A percentile compares a stretch with the other conserved stretches of the same genome.
Conservation (phyloP, 2,888 invertebrate genomes). For the Amphiduros pacificus region DNA sequence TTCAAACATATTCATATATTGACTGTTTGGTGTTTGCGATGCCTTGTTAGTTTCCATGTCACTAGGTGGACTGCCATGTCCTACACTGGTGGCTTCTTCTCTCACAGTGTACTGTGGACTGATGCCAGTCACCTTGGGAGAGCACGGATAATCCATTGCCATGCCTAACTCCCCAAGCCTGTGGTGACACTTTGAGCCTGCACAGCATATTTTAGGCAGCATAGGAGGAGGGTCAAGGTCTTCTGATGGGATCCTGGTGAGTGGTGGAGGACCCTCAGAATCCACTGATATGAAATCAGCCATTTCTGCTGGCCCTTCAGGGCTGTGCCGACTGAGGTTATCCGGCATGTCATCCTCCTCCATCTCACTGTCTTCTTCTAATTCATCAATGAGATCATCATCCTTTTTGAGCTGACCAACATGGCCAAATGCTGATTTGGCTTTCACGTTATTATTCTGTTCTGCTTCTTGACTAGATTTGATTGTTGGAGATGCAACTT, state of each 20-base stretch:
- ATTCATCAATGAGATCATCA: too few relatives aligned
- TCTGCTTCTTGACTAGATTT: too few relatives aligned
- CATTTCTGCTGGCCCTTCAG: not conserved
- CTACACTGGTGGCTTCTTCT: not conserved
- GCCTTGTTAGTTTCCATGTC: not conserved
- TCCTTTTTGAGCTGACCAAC: too few relatives aligned
- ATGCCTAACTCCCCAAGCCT: not conserved
- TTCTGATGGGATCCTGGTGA: not conserved
- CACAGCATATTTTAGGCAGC: not conserved
- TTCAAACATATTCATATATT: too few relatives aligned
- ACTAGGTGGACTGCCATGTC: not conserved
- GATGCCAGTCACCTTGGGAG: not conserved
- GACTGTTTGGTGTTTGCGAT: too few relatives aligned
- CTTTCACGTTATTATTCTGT: too few relatives aligned
- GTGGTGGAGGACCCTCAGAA: not conserved
- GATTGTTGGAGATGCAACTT: too few relatives aligned
- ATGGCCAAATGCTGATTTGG: too few relatives aligned
- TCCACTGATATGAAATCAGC: not conserved
- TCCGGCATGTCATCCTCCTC: not conserved
- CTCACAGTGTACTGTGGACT: not conserved
- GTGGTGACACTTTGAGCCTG: not conserved
- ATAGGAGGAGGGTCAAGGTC: not conserved
- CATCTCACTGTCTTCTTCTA: not conserved
- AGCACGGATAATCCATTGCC: too few relatives aligned
- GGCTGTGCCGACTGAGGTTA: not conserved